phyloP scores from a whole-genome alignment of 2,797 vertebrate genomes.

The Eremophila alpestris region DNA sequence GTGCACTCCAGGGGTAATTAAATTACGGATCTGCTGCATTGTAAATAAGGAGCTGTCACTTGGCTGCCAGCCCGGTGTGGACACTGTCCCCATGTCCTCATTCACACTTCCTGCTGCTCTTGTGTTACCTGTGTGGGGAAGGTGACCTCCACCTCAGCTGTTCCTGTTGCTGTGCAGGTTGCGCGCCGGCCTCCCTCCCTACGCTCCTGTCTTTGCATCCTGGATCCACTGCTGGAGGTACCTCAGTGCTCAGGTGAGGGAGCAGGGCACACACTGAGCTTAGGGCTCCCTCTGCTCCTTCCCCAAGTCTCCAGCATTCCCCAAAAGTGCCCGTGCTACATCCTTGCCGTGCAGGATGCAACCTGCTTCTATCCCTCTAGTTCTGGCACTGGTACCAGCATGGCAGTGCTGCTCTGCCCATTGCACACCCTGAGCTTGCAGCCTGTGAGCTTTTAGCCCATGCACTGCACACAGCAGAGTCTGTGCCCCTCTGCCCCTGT shows the following conservation, averaged over 20 bases:
- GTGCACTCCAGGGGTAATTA: neutral
- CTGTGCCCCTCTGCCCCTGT: neutral
- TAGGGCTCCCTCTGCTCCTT: neutral
- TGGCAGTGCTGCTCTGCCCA: neutral
- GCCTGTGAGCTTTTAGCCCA: rapidly evolving
- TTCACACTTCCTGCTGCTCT: neutral
- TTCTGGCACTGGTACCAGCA: neutral
- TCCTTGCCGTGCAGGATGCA: neutral
- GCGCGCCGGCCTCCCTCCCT: constrained; percentile 83
- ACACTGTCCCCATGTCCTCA: neutral
- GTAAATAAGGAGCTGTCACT: constrained; percentile 36
- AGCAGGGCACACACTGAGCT: neutral
- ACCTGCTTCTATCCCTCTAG: neutral
- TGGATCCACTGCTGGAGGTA: constrained; percentile 89
- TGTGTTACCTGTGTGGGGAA: neutral
- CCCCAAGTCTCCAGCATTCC: neutral
- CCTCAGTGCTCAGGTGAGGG: constrained; percentile 81
- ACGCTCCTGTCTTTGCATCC: constrained; percentile 81
- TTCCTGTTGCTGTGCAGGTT: constrained; percentile 72
- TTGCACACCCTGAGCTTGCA: neutral
- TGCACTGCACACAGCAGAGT: neutral
- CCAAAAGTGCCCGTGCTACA: neutral
- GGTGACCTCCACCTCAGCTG: neutral
- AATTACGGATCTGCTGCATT: constrained; percentile 21
- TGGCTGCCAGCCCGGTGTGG: neutral